A percentile compares a stretch with the other conserved stretches of the same genome.
phyloP scores from a whole-genome alignment of 2,888 invertebrate genomes.

The Lordiphosa andalusiaca region DNA sequence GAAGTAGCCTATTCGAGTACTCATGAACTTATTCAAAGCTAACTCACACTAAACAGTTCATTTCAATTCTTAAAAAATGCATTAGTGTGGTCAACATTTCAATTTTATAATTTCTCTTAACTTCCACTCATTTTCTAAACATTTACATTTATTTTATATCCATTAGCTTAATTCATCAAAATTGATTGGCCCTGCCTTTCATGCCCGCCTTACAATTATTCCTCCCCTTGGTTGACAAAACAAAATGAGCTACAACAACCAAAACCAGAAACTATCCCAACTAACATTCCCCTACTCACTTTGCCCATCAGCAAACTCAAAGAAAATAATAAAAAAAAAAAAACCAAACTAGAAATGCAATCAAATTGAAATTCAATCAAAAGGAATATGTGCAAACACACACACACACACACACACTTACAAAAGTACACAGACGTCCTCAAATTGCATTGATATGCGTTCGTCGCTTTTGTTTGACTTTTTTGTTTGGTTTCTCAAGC shows the following conservation, averaged over 20 bases:
- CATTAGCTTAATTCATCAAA: slow-evolving; percentile 6
- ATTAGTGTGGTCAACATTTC: too few relatives aligned
- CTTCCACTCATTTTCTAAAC: too few relatives aligned
- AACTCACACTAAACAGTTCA: too few relatives aligned
- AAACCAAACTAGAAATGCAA: slow-evolving; percentile 24
- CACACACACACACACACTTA: neutral
- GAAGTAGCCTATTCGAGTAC: too few relatives aligned
- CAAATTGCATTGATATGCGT: slow-evolving; percentile 68
- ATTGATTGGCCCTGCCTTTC: slow-evolving; percentile 6
- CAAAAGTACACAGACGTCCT: slow-evolving; percentile 49
- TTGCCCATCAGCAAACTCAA: neutral
- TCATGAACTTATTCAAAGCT: too few relatives aligned
- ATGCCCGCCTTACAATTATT: slow-evolving; percentile 7
- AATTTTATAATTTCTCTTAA: too few relatives aligned
- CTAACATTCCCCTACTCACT: too few relatives aligned
- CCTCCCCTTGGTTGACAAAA: slow-evolving; percentile 4
- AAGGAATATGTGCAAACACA: slow-evolving; percentile 43
- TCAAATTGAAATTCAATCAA: slow-evolving; percentile 63
- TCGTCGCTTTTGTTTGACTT: slow-evolving; percentile 55
- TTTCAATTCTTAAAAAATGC: too few relatives aligned
- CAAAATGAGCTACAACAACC: slow-evolving; percentile 9
- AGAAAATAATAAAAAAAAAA: neutral
- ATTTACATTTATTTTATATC: too few relatives aligned
- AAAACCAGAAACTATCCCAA: too few relatives aligned
- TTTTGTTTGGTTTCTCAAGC: slow-evolving; percentile 54